Evolutionary conservation across 1,140 invertebrate species (phyloP).

Genomic region (Procambarus virginalis): DNA sequence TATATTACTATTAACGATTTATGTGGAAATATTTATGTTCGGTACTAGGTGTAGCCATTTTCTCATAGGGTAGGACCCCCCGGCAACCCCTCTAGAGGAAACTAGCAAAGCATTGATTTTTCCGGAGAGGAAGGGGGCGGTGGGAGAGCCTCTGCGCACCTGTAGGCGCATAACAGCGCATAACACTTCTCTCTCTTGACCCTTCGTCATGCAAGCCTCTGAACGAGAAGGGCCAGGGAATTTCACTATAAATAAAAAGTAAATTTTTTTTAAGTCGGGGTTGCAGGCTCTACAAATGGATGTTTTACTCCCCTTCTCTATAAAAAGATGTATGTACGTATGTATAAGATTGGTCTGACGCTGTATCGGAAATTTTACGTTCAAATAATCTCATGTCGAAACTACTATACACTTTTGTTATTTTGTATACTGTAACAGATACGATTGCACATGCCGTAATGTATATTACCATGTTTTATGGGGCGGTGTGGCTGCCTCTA

Average conservation of each 20-base stretch:
- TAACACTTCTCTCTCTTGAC: background rate
- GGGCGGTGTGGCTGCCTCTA: too few relatives aligned
- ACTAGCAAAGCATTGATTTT: background rate
- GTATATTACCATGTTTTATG: too few relatives aligned
- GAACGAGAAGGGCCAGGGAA: background rate
- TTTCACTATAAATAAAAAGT: background rate
- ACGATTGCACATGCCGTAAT: too few relatives aligned
- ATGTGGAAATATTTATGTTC: too few relatives aligned
- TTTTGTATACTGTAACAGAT: too few relatives aligned
- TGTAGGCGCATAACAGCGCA: too few relatives aligned
- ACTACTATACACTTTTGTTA: too few relatives aligned
- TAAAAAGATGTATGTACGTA: background rate
- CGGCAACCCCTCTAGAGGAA: background rate
- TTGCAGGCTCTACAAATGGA: background rate
- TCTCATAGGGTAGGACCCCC: background rate
- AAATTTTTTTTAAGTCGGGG: background rate
- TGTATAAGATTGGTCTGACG: background rate
- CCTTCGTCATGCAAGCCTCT: background rate
- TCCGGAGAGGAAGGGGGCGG: background rate
- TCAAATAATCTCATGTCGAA: too few relatives aligned
- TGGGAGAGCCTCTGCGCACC: too few relatives aligned
- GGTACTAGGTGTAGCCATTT: too few relatives aligned
- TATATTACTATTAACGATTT: too few relatives aligned
- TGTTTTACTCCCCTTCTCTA: background rate
- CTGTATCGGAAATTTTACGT: too few relatives aligned